phyloP scores from a whole-genome alignment of 2,113 vertebrate genomes.

The Apodemus speciosus region DNA sequence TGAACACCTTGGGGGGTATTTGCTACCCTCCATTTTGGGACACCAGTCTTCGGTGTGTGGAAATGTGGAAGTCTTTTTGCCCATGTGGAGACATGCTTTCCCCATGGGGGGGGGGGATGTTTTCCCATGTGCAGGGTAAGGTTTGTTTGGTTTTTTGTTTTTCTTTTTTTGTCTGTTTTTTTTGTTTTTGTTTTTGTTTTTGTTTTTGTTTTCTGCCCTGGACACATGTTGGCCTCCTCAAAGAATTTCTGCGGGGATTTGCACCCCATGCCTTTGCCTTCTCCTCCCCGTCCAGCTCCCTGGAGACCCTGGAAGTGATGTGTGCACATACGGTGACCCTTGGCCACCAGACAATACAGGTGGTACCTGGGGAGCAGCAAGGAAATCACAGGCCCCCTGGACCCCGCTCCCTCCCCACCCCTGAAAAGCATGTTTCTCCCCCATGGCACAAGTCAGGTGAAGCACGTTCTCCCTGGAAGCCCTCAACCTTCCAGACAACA shows the following conservation, averaged over 20 bases:
- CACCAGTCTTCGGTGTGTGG: conserved; percentile 65
- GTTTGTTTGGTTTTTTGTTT: no score
- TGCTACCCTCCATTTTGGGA: conserved; percentile 49
- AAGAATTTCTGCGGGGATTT: conserved; percentile 75
- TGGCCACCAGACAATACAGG: conserved; percentile 52
- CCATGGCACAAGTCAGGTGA: conserved; percentile 59
- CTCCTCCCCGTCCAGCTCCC: not conserved
- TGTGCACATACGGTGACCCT: conserved; percentile 58
- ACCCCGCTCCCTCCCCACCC: not conserved
- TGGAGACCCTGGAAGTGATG: conserved; percentile 76
- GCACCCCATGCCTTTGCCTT: conserved; percentile 67
- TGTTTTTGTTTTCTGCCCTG: conserved; percentile 51
- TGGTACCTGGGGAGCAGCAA: conserved; percentile 56
- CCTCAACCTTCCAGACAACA: conserved; percentile 14
- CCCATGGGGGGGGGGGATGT: not conserved
- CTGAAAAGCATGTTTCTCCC: conserved; percentile 65
- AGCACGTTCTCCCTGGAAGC: conserved; percentile 37
- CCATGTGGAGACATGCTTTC: conserved; percentile 48
- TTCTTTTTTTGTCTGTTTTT: not conserved
- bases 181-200: conserved; percentile 53
- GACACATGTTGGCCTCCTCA: conserved; percentile 77
- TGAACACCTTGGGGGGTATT: conserved; percentile 57
- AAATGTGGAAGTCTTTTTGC: conserved; percentile 44
- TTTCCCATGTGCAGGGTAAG: conserved; percentile 81
- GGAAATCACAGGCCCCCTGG: conserved; percentile 10